Percentiles rank a stretch among this genome's conserved stretches.
Conservation (phyloP, 2,797 vertebrate species). For the Numenius phaeopus region DNA sequence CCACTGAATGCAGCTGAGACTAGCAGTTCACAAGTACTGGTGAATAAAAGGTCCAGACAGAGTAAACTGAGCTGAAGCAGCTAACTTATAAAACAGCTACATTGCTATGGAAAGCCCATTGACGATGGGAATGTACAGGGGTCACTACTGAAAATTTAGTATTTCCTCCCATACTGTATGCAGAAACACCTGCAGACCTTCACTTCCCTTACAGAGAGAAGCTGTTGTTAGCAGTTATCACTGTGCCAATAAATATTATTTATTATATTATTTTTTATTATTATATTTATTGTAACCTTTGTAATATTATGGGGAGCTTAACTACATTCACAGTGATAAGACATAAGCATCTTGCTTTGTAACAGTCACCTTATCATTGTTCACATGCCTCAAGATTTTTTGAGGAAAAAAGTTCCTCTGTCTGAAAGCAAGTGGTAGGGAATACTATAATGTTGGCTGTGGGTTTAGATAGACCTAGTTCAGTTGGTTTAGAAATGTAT, state of each 20-base stretch:
- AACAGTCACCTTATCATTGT: background rate
- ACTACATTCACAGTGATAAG: background rate
- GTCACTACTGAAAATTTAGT: background rate
- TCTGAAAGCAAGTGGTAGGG: background rate
- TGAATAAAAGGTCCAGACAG: background rate
- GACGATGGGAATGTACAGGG: background rate
- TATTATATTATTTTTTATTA: background rate
- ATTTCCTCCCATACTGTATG: background rate
- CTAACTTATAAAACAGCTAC: fast-evolving
- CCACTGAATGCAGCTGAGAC: background rate
- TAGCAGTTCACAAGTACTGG: background rate
- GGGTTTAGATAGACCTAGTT: background rate
- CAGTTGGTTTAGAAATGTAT: background rate
- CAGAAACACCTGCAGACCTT: background rate
- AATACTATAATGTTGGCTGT: background rate
- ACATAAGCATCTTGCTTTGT: background rate
- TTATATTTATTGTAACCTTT: background rate
- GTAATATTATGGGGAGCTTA: background rate
- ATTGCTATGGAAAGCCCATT: background rate
- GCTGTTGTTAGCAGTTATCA: background rate
- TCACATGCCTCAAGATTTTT: background rate
- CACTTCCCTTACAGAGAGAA: background rate
- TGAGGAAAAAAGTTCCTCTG: background rate
- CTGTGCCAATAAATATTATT: background rate
- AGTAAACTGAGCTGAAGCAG: background rate